Base-by-base conservation (phyloP, 2,797 vertebrate species). In the Trematocara caparti region DNA sequence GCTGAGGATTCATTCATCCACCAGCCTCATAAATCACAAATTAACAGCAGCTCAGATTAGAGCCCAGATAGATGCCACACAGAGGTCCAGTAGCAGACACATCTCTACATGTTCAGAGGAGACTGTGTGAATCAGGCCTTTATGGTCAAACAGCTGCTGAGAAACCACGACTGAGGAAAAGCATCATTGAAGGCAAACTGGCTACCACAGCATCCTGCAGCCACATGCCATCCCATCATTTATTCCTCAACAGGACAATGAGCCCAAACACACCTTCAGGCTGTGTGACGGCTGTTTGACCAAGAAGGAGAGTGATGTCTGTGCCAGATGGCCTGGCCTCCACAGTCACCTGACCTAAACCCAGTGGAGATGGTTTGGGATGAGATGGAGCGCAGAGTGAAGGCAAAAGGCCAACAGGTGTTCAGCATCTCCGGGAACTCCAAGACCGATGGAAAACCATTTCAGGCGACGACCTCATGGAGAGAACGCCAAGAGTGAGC, bases 301-400 rank as follows among this genome's bases (percentile, higher is more conserved):
- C 15, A 0, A 9, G 45, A n/a, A 9, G 45, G 45, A 48, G 15
- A n/a, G 45, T 8, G 45, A 47, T 47, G 47, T 8, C 17, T 17
- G 45, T 17, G 45, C 15, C 45, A 47, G 15, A n/a, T 17, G 17
- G 0, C 0, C 47, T 10, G n/a, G 47, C 2, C 48, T 49, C 9
- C n/a, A 49, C 47, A 19, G 48, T 0, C 47, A 0, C 0, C 8
- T 49, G 4, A 19, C 47, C 47, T 49, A 0, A 49, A 6, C 48
- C 48, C n/a, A 6, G 2, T 49, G 4, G 48, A 49, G 48, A 49
- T 49, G 48, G n/a, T 49, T 19, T 49, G 9, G n/a, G 48, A 49
- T 49, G 47, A 49, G 47, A 49, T 19, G 48, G 48, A 49, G n/a
- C 2, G 48, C n/a, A 49, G 48, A 19, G 48, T 49, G 48, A 49